Evolutionary conservation across 2,113 vertebrate species (phyloP).

Genomic region (Silurus glanis): DNA sequence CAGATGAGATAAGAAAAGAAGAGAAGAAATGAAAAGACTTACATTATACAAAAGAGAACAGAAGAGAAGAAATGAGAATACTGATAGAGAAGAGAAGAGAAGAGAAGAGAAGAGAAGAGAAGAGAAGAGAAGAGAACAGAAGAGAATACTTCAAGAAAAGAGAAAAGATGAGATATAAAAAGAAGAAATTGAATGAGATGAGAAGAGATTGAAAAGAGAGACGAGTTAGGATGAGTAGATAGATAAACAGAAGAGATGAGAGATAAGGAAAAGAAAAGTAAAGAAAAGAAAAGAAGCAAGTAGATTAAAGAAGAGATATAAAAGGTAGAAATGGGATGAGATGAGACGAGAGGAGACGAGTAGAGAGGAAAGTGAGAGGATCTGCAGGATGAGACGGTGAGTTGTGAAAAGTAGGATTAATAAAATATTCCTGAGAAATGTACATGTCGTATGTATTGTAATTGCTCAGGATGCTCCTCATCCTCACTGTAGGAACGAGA

Average conservation of each 20-base stretch:
- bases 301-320: background rate
- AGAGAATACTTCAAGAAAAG: background rate
- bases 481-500: no score
- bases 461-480: no score
- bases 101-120: background rate
- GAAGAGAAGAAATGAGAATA: no score
- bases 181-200: background rate
- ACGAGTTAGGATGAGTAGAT: background rate
- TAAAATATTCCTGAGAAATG: no score
- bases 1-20: background rate
- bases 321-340: background rate
- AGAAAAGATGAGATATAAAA: background rate
- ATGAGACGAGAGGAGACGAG: background rate
- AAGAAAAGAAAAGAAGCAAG: background rate
- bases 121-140: background rate
- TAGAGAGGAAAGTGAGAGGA: background rate
- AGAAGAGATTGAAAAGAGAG: background rate
- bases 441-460: no score
- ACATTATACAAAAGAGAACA: no score
- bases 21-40: background rate
- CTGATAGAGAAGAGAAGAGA: background rate
- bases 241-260: background rate
- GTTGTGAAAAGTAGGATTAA: no score
- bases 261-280: background rate
- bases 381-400: no score